phyloP scores from a whole-genome alignment of 2,113 vertebrate genomes.

The Pitta sordida region DNA sequence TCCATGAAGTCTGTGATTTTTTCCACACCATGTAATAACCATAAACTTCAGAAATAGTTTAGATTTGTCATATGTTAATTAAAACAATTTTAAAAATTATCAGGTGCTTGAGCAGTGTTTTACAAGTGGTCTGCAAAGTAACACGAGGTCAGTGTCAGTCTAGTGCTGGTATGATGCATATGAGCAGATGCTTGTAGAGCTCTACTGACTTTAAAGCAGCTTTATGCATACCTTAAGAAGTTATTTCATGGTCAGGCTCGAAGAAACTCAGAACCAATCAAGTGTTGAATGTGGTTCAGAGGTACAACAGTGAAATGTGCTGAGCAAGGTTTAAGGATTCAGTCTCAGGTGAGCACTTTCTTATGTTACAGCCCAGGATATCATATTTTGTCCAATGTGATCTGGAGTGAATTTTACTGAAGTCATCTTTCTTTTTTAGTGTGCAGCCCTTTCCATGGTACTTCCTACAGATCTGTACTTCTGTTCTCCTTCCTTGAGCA shows the following conservation, averaged over 20 bases:
- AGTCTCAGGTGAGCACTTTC: neutral
- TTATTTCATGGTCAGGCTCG: neutral
- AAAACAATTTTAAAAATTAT: neutral
- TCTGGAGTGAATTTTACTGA: neutral
- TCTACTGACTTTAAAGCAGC: neutral
- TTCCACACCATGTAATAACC: neutral
- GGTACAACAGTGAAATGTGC: neutral
- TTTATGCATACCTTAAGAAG: neutral
- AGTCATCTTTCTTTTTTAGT: neutral
- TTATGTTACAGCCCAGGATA: neutral
- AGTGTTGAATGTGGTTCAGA: neutral
- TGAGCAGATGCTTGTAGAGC: neutral
- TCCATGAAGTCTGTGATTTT: neutral
- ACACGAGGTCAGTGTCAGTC: neutral
- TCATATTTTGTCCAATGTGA: neutral
- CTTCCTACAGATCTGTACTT: neutral
- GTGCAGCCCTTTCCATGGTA: neutral
- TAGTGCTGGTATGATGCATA: neutral
- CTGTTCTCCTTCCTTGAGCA: neutral
- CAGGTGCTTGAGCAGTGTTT: neutral
- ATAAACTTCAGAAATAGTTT: neutral
- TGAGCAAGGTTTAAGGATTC: neutral
- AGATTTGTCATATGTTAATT: neutral
- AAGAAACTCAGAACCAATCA: neutral
- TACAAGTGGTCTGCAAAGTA: neutral